These are phyloP conservation scores for Gambusia affinis DNA, from an alignment of 2,113 vertebrate genomes.

Conservation along the genomic window DNA sequence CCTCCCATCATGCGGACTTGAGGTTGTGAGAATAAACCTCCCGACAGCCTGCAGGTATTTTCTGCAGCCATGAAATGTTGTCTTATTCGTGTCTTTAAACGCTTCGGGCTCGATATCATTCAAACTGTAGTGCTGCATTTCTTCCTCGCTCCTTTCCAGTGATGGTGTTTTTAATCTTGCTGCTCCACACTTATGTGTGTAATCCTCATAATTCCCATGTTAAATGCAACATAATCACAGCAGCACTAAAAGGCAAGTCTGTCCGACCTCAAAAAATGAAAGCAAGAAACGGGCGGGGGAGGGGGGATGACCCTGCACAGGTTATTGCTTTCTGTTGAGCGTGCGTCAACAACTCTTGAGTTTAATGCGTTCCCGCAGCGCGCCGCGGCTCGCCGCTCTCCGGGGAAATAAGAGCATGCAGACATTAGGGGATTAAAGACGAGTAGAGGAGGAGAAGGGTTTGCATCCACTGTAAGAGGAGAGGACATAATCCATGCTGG, in stretches of 20 bases:
- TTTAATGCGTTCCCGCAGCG: constrained; percentile 73
- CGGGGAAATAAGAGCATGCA: constrained; percentile 73
- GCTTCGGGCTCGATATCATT: constrained; percentile 46
- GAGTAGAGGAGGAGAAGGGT: constrained; percentile 55
- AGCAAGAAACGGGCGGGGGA: constrained; percentile 31
- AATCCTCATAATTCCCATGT: constrained; percentile 75
- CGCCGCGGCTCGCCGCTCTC: constrained; percentile 54
- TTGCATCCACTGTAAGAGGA: constrained; percentile 37
- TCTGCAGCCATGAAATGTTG: constrained; percentile 10
- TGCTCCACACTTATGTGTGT: constrained; percentile 48
- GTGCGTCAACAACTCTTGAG: constrained; percentile 78
- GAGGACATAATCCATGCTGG: constrained; percentile 26
- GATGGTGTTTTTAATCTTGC: constrained; percentile 67
- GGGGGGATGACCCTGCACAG: constrained; percentile 53
- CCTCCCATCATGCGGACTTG: constrained; percentile 9
- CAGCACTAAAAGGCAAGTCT: constrained; percentile 67
- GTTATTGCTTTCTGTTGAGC: constrained; percentile 79
- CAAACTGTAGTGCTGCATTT: constrained; percentile 47
- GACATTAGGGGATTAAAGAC: constrained; percentile 67
- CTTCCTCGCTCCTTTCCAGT: constrained; percentile 13
- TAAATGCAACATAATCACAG: constrained; percentile 71
- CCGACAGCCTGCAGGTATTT: constrained; percentile 17
- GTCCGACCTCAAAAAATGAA: constrained; percentile 71
- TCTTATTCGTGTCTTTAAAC: constrained; percentile 14
- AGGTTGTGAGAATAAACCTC: constrained; percentile 32